Evolutionary conservation across 2,797 vertebrate species (phyloP).

Genomic region (Anisognathus igniventris): DNA sequence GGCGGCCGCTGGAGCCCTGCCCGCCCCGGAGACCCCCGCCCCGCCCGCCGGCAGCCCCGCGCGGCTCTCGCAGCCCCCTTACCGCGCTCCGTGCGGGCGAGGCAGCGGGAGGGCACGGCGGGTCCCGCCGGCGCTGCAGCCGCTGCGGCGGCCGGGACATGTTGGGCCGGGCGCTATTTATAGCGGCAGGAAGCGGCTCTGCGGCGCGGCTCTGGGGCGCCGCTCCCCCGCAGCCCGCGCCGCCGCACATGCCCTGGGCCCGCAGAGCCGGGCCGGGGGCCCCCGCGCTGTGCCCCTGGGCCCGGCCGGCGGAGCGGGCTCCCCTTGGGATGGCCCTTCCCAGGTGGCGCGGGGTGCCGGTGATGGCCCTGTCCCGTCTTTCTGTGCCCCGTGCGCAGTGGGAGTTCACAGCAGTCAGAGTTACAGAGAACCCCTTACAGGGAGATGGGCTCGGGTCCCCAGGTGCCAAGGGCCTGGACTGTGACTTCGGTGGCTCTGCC

Average conservation of each 20-base stretch:
- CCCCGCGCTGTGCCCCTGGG: background rate
- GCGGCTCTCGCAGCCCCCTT: background rate
- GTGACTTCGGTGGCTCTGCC: background rate
- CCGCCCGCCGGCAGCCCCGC: background rate
- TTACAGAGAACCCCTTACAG: background rate
- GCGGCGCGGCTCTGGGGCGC: conserved; percentile 21
- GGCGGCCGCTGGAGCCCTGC: background rate
- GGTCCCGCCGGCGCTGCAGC: background rate
- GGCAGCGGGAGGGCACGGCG: background rate
- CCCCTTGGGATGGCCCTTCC: rapidly evolving
- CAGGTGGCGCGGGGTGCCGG: background rate
- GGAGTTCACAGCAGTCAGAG: background rate
- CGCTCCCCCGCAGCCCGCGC: conserved; percentile 59
- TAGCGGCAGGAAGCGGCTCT: conserved; percentile 54
- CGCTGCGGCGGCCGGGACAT: conserved; percentile 46
- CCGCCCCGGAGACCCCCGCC: background rate
- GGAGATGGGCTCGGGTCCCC: background rate
- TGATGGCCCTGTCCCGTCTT: background rate
- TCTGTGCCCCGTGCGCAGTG: background rate
- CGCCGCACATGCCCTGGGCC: background rate
- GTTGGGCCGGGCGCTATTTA: conserved; percentile 56
- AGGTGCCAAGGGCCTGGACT: rapidly evolving
- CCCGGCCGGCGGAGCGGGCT: background rate
- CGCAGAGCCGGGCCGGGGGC: background rate
- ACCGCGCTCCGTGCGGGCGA: background rate